Evolutionary conservation across 1,140 invertebrate species (phyloP), one percentile per base, ranked within the genome.

Genomic region (Cydia strobilella): DNA sequence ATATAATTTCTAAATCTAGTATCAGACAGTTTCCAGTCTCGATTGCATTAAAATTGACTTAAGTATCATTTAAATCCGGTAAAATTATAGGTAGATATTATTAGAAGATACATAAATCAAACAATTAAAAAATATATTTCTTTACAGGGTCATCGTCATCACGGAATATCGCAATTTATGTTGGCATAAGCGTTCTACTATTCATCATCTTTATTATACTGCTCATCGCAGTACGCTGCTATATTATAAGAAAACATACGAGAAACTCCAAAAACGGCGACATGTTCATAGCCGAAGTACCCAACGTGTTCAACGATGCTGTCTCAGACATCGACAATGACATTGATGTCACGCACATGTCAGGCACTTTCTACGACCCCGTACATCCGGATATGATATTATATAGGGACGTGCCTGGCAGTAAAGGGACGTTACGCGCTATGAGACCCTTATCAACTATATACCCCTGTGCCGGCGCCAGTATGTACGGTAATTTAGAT

Each of bases 301-400:
- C 93, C 12, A 93, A 93, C 74, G 88, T 93, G 6, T 93, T 93
- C 76, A 90, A 84, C 42, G 92, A 93, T 74, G 86, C 86, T 5
- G 84, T 87, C n/a, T 93, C 93, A 20, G 93, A 93, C 75, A 89
- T 93, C 15, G 93, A 93, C 65, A 91, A 91, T 42, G 93, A 93
- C 77, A 86, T 87, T 10, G 92, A 93, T 35, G 87, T 93, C 5
- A 92, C 89, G 74, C 91, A 91, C 42, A 91, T 92, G 62, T 89
- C 92, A 79, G 91, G 91, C 79, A 92, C 91, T 0, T 93, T 93
- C 79, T 92, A 92, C 54, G 92, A 93, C 79, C 91, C 92, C 3
- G 79, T 89, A 0, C 92, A 93, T 80, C 93, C 93, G 25, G 93
- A 93, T 73, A 92, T 93, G 87, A 90, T 92, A 69, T 74, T 93